phyloP scores from a whole-genome alignment of 2,113 vertebrate genomes.

The Vulpes lagopus region DNA sequence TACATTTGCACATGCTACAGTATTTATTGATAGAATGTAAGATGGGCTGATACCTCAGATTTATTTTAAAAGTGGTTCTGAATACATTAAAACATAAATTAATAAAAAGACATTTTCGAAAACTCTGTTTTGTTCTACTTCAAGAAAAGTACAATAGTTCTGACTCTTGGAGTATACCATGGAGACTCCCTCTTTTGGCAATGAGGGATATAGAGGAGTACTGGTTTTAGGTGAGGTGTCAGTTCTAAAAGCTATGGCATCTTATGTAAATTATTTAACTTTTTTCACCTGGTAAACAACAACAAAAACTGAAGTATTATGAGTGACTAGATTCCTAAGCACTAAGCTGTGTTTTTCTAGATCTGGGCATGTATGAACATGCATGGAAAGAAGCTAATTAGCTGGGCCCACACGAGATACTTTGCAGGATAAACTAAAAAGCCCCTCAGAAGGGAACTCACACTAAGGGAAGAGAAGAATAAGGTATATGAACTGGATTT shows the following conservation, averaged over 20 bases:
- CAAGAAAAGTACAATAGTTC: neutral
- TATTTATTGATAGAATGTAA: conserved; percentile 14
- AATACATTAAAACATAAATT: neutral
- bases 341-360: neutral
- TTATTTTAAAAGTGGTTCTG: neutral
- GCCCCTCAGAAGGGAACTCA: neutral
- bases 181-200: neutral
- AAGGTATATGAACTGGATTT: neutral
- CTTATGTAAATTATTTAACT: neutral
- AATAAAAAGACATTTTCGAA: neutral
- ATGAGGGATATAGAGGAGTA: neutral
- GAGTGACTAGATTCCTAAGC: neutral
- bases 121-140: neutral
- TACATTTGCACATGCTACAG: conserved; percentile 24
- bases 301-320: neutral
- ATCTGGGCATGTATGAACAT: neutral
- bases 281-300: neutral
- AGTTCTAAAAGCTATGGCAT: neutral
- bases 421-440: neutral
- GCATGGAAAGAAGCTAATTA: neutral
- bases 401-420: neutral
- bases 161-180: neutral
- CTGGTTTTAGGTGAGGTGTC: neutral
- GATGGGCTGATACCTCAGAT: neutral
- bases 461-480: neutral